Evolutionary conservation across 2,888 invertebrate species (phyloP), one percentile per base, ranked within the genome.

Genomic region (Shargacucullia verbasci): DNA sequence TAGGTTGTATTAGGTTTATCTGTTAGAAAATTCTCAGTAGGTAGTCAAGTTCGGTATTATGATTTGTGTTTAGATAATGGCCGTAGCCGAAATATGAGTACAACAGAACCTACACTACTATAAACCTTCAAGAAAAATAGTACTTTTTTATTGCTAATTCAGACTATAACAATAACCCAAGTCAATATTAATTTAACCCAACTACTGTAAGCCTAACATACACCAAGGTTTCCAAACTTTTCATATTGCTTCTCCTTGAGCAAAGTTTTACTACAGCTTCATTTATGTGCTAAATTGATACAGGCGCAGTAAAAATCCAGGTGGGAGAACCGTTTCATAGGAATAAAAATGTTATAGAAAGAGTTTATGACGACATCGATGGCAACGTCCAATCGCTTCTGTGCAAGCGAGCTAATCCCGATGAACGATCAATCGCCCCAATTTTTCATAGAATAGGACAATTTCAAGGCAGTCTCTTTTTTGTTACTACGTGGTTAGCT

Each of bases 261-360:
- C 50, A 37, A 63, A 56, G 40, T 56, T 58, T 9, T 38, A 35
- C 35, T 52, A 71, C 8, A 39, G 33, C 59, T 62, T 59, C 59
- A 66, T 64, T 71, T 60, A 4, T 56, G 13, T 40, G 59, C 37
- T 54, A 70, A 65, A 75, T 70, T 70, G 59, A 56, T 63, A 58
- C 59, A 47, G 13, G n/a, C 37, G 46, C 46, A 58, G 60, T 65
- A 72, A 63, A 70, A 72, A 55, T 31, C 44, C 59, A 73, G 70
- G 58, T 72, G 49, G 46, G 8, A 38, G 43, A 46, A 37, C 29
- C 20, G 44, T 70, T 39, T 53, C 40, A 49, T 35, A 47, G 38
- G 29, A 55, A 62, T 59, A 68, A 73, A 70, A 66, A 50, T 39
- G 47, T 43, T 59, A 48, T 45, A 59, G 29, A 29, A 9, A 25